A percentile compares a stretch with the other conserved stretches of the same genome.
phyloP scores from a whole-genome alignment of 2,797 vertebrate species.

The Nothura maculosa region DNA sequence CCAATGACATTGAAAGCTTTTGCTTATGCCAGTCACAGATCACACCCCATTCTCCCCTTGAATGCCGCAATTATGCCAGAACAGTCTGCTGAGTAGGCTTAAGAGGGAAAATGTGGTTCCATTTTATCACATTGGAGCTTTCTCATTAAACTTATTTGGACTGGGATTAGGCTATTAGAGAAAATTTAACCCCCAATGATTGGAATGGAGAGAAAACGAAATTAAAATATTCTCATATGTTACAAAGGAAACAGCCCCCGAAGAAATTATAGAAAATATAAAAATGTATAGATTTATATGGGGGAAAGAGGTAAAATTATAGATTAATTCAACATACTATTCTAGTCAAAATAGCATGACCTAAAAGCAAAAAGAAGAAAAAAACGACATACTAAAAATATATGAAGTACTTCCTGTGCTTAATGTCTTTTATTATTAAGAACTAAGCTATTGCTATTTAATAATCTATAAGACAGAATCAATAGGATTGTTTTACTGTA shows the following conservation, averaged over 20 bases:
- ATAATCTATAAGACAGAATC: not conserved
- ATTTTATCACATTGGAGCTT: constrained; percentile 75
- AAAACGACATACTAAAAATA: not conserved
- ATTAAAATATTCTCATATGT: constrained; percentile 77
- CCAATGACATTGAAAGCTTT: not conserved
- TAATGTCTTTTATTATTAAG: not conserved
- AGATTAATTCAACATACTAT: not conserved
- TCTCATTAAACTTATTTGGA: constrained; percentile 76
- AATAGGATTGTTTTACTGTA: not conserved
- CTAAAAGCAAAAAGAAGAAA: not conserved
- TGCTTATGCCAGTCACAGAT: constrained; percentile 27
- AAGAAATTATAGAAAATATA: constrained; percentile 73
- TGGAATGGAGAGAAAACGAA: constrained; percentile 73
- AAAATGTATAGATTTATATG: constrained; percentile 63
- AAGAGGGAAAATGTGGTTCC: constrained; percentile 70
- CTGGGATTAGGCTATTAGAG: constrained; percentile 76
- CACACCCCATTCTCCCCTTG: constrained; percentile 66
- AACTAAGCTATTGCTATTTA: not conserved
- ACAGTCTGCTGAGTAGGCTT: constrained; percentile 68
- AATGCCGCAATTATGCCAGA: constrained; percentile 73
- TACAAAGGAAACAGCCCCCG: constrained; percentile 73
- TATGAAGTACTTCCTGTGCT: not conserved
- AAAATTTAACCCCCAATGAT: constrained; percentile 77
- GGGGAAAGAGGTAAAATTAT: constrained; percentile 15
- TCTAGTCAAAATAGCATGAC: not conserved